Evolutionary conservation across 2,113 vertebrate genomes (phyloP).

Genomic region (Microcebus murinus): DNA sequence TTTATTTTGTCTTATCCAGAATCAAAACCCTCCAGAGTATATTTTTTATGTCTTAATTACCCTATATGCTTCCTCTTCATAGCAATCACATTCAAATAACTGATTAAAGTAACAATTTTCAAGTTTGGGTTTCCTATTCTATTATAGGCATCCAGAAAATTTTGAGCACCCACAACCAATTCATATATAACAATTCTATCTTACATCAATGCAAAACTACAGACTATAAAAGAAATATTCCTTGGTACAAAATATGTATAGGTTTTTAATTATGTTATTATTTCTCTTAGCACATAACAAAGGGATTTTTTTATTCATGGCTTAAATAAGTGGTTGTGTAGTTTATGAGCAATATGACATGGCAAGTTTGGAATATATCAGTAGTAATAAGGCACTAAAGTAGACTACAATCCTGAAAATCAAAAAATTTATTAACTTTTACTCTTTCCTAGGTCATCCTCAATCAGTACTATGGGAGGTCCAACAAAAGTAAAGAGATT

Average conservation of each 20-base stretch:
- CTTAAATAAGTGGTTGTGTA: neutral
- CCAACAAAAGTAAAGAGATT: constrained; percentile 24
- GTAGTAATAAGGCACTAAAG: neutral
- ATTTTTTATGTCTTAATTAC: neutral
- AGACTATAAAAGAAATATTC: neutral
- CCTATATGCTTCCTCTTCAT: neutral
- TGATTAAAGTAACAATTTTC: neutral
- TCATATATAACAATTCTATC: neutral
- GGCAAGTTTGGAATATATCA: neutral
- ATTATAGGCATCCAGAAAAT: neutral
- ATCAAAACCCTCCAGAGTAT: neutral
- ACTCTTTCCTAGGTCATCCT: neutral
- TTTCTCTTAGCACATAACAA: neutral
- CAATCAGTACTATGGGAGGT: neutral
- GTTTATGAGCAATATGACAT: neutral
- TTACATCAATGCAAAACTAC: neutral
- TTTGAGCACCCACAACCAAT: neutral
- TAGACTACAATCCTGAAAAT: neutral
- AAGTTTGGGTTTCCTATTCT: neutral
- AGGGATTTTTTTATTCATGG: neutral
- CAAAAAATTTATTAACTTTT: neutral
- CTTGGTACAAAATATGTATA: neutral
- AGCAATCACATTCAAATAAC: neutral
- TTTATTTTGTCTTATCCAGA: neutral
- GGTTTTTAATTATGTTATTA: neutral